Evolutionary conservation across 2,113 vertebrate genomes (phyloP).

Genomic region (Heterotilapia buettikoferi): DNA sequence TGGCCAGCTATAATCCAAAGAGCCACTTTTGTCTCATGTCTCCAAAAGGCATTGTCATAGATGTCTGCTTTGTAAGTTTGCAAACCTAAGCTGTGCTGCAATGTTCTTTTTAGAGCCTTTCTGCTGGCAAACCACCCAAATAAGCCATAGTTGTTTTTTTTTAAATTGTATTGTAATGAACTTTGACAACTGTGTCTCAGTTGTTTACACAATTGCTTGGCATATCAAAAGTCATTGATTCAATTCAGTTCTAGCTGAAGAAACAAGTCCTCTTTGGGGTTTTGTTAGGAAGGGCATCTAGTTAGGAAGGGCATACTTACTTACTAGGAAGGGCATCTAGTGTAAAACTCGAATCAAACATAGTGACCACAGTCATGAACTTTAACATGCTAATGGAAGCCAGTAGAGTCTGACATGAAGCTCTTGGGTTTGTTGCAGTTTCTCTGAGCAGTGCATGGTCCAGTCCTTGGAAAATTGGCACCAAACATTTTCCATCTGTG

Average conservation of each 20-base stretch:
- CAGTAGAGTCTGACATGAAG: background rate
- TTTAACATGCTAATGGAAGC: background rate
- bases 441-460: background rate
- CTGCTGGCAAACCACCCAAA: background rate
- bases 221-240: background rate
- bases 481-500: background rate
- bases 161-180: background rate
- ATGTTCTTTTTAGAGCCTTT: background rate
- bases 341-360: background rate
- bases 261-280: background rate
- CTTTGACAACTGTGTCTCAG: background rate
- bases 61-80: background rate
- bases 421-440: background rate
- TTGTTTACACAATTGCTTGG: background rate
- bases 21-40: background rate
- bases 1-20: background rate
- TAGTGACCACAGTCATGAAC: background rate
- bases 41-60: background rate
- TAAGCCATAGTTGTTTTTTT: background rate
- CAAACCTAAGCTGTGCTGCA: background rate
- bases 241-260: background rate
- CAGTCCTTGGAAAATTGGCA: background rate
- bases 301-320: background rate
- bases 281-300: background rate
- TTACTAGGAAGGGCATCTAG: background rate